phyloP scores from a whole-genome alignment of 2,113 vertebrate species.

The Riparia riparia region DNA sequence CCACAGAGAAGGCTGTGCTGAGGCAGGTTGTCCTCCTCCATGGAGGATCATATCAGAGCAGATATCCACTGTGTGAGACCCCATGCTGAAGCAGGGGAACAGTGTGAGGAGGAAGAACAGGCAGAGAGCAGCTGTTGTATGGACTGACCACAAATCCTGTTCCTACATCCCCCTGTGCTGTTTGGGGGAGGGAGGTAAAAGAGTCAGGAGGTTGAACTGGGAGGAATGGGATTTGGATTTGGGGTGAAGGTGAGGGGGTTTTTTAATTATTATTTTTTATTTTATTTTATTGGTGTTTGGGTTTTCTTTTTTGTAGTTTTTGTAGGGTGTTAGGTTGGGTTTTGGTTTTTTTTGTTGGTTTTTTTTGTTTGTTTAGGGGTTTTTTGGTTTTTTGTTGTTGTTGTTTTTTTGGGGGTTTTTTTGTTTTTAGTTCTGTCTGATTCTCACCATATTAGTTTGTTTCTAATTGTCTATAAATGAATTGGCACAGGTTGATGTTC shows the following conservation, averaged over 20 bases:
- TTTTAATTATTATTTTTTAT: neutral
- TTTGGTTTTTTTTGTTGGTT: neutral
- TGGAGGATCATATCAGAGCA: neutral
- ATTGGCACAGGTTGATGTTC: neutral
- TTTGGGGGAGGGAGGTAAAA: neutral
- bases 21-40: neutral
- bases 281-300: neutral
- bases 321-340: neutral
- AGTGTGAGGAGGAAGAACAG: neutral
- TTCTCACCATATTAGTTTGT: neutral
- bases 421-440: neutral
- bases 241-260: neutral
- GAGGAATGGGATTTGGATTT: neutral
- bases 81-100: neutral
- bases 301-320: neutral
- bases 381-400: neutral
- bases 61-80: neutral
- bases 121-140: neutral
- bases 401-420: too few relatives aligned
- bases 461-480: neutral
- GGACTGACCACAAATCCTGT: neutral
- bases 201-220: neutral
- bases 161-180: neutral
- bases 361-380: neutral
- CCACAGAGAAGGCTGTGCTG: neutral